A percentile compares a stretch with the other conserved stretches of the same genome.
These are phyloP conservation scores for Geodia barretti DNA, from an alignment of 37 sponge, comb jelly and placozoan genomes.

Conservation along the genomic window DNA sequence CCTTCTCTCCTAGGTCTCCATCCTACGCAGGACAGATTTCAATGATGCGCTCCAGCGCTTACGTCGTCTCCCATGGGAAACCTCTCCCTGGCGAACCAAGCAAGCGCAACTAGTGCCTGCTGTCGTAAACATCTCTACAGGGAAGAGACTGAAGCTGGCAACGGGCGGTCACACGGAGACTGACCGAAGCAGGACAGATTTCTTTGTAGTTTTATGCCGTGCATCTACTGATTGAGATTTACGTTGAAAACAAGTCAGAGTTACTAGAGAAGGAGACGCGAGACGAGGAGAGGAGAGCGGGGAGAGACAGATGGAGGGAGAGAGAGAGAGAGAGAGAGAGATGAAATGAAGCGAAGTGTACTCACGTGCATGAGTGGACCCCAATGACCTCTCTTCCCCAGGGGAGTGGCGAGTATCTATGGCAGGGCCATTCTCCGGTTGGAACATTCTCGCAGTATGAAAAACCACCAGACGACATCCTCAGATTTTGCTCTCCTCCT, in stretches of 20 bases:
- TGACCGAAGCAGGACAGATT: slow-evolving; percentile 37
- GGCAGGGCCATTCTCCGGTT: slow-evolving; percentile 55
- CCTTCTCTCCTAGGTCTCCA: slow-evolving; percentile 19
- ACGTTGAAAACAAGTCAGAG: slow-evolving; percentile 40
- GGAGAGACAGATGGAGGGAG: background rate
- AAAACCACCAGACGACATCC: slow-evolving; percentile 38
- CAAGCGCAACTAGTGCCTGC: slow-evolving; percentile 19
- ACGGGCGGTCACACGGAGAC: slow-evolving; percentile 7
- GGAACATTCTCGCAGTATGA: slow-evolving; percentile 34
- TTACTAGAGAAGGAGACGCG: background rate
- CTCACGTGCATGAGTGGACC: slow-evolving; percentile 21
- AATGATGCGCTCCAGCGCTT: slow-evolving; percentile 50
- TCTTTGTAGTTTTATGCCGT: slow-evolving; percentile 62
- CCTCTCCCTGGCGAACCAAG: background rate
- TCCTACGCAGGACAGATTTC: slow-evolving; percentile 23
- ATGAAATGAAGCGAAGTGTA: background rate
- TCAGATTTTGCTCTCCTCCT: slow-evolving; percentile 47
- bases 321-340: too few relatives aligned
- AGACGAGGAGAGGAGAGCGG: background rate
- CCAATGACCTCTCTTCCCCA: background rate
- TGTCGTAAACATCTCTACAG: slow-evolving; percentile 18
- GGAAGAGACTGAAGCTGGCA: slow-evolving; percentile 36
- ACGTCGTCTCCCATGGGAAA: slow-evolving; percentile 13
- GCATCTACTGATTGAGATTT: slow-evolving; percentile 63
- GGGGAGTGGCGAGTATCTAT: slow-evolving; percentile 31